Evolutionary conservation across 1,140 invertebrate genomes (phyloP).

Genomic region (Parasteatoda tepidariorum): DNA sequence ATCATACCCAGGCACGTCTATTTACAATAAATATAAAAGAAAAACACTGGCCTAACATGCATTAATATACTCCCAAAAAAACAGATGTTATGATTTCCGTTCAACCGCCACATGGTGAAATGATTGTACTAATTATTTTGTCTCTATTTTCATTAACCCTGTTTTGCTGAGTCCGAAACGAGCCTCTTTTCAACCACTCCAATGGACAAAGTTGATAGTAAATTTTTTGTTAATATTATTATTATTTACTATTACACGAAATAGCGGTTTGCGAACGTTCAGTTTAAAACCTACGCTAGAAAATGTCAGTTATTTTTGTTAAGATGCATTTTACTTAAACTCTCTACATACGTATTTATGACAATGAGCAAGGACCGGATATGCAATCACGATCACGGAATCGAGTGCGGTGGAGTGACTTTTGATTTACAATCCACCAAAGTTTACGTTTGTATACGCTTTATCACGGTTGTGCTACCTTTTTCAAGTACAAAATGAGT

Average conservation of each 20-base stretch:
- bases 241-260: slow-evolving; percentile 1
- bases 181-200: background rate
- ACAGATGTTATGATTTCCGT: background rate
- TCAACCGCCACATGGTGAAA: slow-evolving; percentile 26
- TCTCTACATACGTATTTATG: slow-evolving; percentile 53
- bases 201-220: slow-evolving; percentile 9
- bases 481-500: too few relatives aligned
- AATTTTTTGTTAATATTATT: background rate
- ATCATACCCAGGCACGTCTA: slow-evolving; percentile 46
- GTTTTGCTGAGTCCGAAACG: background rate
- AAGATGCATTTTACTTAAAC: slow-evolving; percentile 5
- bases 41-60: slow-evolving; percentile 46
- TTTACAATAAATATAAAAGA: slow-evolving; percentile 39
- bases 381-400: background rate
- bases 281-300: slow-evolving; percentile 57
- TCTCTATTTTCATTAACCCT: background rate
- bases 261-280: slow-evolving; percentile 41
- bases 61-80: slow-evolving; percentile 14
- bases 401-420: background rate
- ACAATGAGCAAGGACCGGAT: slow-evolving; percentile 35
- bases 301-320: slow-evolving; percentile 28
- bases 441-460: too few relatives aligned
- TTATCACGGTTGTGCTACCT: too few relatives aligned
- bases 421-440: too few relatives aligned
- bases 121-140: slow-evolving; percentile 40